phyloP scores from a whole-genome alignment of 1,140 invertebrate genomes.

The Drosophila pallidifrons region DNA sequence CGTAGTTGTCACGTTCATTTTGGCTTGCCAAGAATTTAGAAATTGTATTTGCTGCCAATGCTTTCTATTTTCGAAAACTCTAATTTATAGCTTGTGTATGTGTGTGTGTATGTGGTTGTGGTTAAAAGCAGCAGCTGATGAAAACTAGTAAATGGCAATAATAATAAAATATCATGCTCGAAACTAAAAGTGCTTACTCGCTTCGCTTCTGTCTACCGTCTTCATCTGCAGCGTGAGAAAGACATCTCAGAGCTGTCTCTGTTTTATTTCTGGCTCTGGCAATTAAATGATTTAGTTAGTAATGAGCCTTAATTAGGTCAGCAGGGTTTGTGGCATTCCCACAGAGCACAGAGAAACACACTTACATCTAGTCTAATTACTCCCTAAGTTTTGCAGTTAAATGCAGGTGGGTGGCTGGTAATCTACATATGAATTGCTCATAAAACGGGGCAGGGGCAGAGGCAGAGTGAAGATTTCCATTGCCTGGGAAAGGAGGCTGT shows the following conservation, averaged over 20 bases:
- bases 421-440: constrained; percentile 32
- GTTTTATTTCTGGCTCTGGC: constrained; percentile 20
- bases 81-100: constrained; percentile 9
- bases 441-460: background rate
- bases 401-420: constrained; percentile 42
- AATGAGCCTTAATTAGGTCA: constrained; percentile 77
- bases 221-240: constrained; percentile 7
- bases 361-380: constrained; percentile 21
- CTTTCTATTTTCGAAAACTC: constrained; percentile 59
- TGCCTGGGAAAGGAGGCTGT: background rate
- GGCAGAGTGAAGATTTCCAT: background rate
- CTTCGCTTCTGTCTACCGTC: background rate
- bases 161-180: constrained; percentile 59
- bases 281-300: constrained; percentile 71
- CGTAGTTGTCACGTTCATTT: constrained; percentile 69
- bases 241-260: constrained; percentile 1
- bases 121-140: constrained; percentile 13
- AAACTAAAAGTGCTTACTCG: constrained; percentile 66
- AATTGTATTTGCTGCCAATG: constrained; percentile 64
- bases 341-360: constrained; percentile 11
- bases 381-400: constrained; percentile 31
- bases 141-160: constrained; percentile 33
- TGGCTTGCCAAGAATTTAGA: constrained; percentile 71
- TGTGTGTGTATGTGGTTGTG: constrained; percentile 20
- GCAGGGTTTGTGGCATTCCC: constrained; percentile 46